Conservation (phyloP, 2,113 vertebrate genomes). For the Spea bombifrons region DNA sequence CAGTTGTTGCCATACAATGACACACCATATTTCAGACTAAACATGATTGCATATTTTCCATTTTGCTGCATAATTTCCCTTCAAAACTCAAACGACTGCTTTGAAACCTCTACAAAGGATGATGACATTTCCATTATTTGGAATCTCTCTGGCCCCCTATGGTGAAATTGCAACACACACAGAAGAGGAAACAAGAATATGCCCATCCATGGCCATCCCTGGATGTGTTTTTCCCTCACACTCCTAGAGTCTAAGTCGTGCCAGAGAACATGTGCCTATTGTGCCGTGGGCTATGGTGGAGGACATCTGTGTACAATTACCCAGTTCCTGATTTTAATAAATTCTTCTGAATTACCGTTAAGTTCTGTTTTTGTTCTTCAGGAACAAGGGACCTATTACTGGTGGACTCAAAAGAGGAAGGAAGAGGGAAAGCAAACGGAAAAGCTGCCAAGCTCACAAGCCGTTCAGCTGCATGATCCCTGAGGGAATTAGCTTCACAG, state of each 20-base stretch:
- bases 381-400: constrained; percentile 82
- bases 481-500: constrained; percentile 61
- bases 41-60: background rate
- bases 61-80: background rate
- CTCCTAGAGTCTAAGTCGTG: constrained; percentile 52
- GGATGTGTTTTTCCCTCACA: constrained; percentile 24
- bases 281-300: constrained; percentile 54
- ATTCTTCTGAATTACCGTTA: constrained; percentile 76
- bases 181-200: constrained; percentile 51
- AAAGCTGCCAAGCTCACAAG: constrained; percentile 72
- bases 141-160: background rate
- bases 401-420: constrained; percentile 73
- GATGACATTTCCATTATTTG: background rate
- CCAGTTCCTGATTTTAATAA: constrained; percentile 70
- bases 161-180: constrained; percentile 48
- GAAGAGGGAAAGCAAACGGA: constrained; percentile 77
- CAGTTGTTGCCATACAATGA: background rate
- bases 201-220: constrained; percentile 50
- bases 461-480: constrained; percentile 60
- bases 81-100: constrained; percentile 2
- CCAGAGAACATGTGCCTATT: constrained; percentile 54
- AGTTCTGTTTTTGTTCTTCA: constrained; percentile 73
- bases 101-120: constrained; percentile 2
- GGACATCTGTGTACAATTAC: constrained; percentile 76
- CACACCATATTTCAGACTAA: background rate